These are phyloP conservation scores for Drosophila imparisetae DNA, from an alignment of 2,888 invertebrate species.

Conservation along the genomic window DNA sequence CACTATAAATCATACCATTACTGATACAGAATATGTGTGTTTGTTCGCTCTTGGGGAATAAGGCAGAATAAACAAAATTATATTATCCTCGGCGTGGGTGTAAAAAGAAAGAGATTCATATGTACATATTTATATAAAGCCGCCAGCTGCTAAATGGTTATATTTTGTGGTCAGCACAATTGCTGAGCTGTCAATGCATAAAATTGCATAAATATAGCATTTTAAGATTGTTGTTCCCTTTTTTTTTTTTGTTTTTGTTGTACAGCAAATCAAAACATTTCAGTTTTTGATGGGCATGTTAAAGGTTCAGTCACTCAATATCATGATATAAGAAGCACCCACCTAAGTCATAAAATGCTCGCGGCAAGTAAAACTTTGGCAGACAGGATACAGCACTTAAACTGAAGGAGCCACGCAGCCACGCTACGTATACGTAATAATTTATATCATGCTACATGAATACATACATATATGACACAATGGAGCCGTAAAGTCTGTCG, in stretches of 20 bases:
- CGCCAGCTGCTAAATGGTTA: conserved; percentile 66
- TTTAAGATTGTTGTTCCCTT: conserved; percentile 16
- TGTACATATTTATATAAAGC: conserved; percentile 20
- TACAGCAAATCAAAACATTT: conserved; percentile 34
- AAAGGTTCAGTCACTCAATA: conserved; percentile 47
- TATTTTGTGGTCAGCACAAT: conserved; percentile 29
- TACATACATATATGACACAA: conserved; percentile 2
- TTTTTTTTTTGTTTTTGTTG: conserved; percentile 19
- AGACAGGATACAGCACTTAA: conserved; percentile 20
- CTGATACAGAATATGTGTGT: background rate
- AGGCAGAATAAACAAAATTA: background rate
- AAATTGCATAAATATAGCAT: conserved; percentile 64
- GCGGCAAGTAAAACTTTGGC: conserved; percentile 57
- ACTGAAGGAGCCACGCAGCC: background rate
- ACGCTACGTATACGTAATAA: conserved; percentile 65
- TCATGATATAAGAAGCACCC: conserved; percentile 28
- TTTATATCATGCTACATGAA: conserved; percentile 25
- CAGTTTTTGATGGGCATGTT: conserved; percentile 54
- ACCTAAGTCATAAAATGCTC: conserved; percentile 52
- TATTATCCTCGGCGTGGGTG: background rate
- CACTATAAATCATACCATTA: background rate
- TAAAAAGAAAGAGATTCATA: conserved; percentile 10
- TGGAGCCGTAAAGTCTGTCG: conserved; percentile 22
- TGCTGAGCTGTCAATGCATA: conserved; percentile 67
- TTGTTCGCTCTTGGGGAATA: background rate